A percentile compares a stretch with the other conserved stretches of the same genome.
Conservation (phyloP, 1,140 invertebrate genomes). For the Hyposmocoma kahamanoa region DNA sequence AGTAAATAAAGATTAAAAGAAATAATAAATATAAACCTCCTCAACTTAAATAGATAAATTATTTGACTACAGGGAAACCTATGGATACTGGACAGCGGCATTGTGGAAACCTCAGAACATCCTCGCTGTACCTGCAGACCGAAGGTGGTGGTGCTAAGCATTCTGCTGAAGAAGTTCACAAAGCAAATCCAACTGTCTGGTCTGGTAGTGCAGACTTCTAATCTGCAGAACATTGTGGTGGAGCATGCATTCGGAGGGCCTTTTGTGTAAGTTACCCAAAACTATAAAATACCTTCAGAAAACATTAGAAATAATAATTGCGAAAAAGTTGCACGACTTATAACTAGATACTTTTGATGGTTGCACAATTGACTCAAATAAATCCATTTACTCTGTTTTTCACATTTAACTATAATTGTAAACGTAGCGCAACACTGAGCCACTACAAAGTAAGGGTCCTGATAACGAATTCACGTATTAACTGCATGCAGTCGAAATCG, state of each 20-base stretch:
- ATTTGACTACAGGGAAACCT: slow-evolving; percentile 72
- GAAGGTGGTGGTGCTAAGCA: slow-evolving; percentile 79
- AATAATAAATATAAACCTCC: neutral
- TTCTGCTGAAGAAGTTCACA: slow-evolving; percentile 75
- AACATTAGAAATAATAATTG: too few relatives aligned
- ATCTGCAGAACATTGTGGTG: slow-evolving; percentile 78
- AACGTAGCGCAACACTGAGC: too few relatives aligned
- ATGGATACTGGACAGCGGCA: slow-evolving; percentile 80
- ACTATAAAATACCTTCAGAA: too few relatives aligned
- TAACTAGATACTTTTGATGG: too few relatives aligned
- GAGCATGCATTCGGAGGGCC: slow-evolving; percentile 71
- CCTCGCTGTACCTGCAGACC: slow-evolving; percentile 78
- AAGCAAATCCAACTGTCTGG: slow-evolving; percentile 75
- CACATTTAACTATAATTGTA: too few relatives aligned
- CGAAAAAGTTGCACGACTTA: too few relatives aligned
- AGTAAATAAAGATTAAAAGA: too few relatives aligned
- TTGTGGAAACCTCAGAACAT: slow-evolving; percentile 78
- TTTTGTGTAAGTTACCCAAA: slow-evolving; percentile 55
- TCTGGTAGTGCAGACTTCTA: slow-evolving; percentile 70
- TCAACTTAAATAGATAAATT: slow-evolving; percentile 1
- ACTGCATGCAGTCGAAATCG: too few relatives aligned
- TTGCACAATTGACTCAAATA: too few relatives aligned
- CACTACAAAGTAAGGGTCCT: too few relatives aligned
- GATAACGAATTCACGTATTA: too few relatives aligned
- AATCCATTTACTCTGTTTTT: too few relatives aligned